Base-by-base conservation (phyloP, 2,888 invertebrate species). In the Artemia sinica region DNA sequence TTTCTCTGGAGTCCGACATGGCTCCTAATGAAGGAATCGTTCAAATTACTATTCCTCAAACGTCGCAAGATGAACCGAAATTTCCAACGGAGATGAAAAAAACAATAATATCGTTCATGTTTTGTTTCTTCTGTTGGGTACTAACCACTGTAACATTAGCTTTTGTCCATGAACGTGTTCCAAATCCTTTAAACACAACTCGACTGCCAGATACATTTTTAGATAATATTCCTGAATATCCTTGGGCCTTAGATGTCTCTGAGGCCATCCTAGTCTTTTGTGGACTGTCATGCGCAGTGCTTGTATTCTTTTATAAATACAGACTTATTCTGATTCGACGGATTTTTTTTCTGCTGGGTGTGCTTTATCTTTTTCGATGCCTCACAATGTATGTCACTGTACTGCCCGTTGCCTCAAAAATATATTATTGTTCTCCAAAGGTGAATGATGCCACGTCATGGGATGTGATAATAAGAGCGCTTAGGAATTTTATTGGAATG, bases 21-120 rank as follows among this genome's bases (percentile, higher is more conserved):
- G 71, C 65, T 49, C 13, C 28, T 11, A 58, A 41, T 75, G 77
- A 78, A 73, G 83, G 83, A 66, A 80, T 83, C 72, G 81, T 85
- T 72, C 82, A 82, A 75, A 82, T 85, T 74, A 83, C 84, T 74
- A 81, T 84, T 4, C 74, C 73, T 13, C 66, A 72, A 50, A 73
- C 74, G 13, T 73, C 72, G 69, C 70, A 72, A 65, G 73, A 73
- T n/a, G 73, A 73, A 67, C 73, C 73, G 11, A 73, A 74, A 68
- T 76, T 75, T 71, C 76, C 76, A 0, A 74, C 75, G 49, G 76
- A 76, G 68, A 74, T 74, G 69, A 72, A 72, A 68, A 76, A 76
- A 71, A 76, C 76, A 11, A 70, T 75, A 3, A 18, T 74, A 49
- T 71, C 72, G 65, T 73, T 74, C 28, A 4, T 28, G 28, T 28